Percentiles rank a stretch among this genome's conserved stretches.
phyloP scores from a whole-genome alignment of 2,888 invertebrate species.

The Tachina fera region DNA sequence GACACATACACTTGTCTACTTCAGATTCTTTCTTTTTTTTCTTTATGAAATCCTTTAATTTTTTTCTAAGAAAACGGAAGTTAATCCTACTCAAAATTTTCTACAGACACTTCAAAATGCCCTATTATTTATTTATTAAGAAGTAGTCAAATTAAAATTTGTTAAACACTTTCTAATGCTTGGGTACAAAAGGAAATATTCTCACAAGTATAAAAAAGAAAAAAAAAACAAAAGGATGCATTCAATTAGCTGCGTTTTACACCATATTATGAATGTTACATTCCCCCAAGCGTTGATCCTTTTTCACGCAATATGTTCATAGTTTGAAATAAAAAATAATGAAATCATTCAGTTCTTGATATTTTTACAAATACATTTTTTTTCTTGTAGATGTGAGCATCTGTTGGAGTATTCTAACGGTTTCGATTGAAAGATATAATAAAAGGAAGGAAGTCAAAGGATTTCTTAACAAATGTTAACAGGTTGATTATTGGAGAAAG shows the following conservation, averaged over 20 bases:
- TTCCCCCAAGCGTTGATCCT: slow-evolving; percentile 14
- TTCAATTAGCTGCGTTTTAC: slow-evolving; percentile 69
- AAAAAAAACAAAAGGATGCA: slow-evolving; percentile 38
- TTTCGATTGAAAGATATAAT: slow-evolving; percentile 1
- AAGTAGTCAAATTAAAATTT: slow-evolving; percentile 33
- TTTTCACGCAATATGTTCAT: slow-evolving; percentile 67
- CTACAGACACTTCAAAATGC: slow-evolving; percentile 29
- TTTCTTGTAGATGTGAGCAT: slow-evolving; percentile 27
- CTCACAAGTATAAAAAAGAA: no score
- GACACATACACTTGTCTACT: background rate
- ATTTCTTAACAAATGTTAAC: slow-evolving; percentile 60
- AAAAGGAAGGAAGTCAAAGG: slow-evolving; percentile 65
- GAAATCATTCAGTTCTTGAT: slow-evolving; percentile 15
- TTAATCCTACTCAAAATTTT: slow-evolving; percentile 55
- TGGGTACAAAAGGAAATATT: slow-evolving; percentile 22
- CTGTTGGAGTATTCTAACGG: slow-evolving; percentile 53
- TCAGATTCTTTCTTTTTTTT: background rate
- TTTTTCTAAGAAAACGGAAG: slow-evolving; percentile 56
- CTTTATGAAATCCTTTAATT: slow-evolving; percentile 6
- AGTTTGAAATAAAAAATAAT: slow-evolving; percentile 39
- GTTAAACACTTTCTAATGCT: slow-evolving; percentile 60
- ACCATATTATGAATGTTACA: slow-evolving; percentile 51
- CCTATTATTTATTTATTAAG: slow-evolving; percentile 2
- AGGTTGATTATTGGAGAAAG: slow-evolving; percentile 56
- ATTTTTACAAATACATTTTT: slow-evolving; percentile 23